Conservation (phyloP, 2,888 invertebrate genomes). For the Tiphia femorata region DNA sequence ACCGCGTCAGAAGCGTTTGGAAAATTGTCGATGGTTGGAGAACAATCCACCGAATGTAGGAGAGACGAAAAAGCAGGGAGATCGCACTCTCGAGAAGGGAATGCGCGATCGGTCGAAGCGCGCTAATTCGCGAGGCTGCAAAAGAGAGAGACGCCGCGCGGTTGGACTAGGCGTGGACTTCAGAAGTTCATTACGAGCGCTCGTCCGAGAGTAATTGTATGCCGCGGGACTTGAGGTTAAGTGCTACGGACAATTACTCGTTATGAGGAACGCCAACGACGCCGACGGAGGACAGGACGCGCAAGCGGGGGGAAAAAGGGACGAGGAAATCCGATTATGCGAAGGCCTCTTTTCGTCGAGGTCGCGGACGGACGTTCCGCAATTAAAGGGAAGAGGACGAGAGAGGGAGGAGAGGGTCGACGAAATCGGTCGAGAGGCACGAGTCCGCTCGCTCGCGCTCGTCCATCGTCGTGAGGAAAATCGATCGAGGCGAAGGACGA, state of each 20-base stretch:
- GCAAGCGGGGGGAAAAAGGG: not conserved
- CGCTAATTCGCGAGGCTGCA: no score
- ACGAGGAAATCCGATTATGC: no score
- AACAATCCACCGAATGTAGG: no score
- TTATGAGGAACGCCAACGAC: slow-evolving; percentile 30
- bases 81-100: no score
- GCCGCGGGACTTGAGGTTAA: slow-evolving; percentile 22
- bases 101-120: no score
- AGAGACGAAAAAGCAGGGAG: no score
- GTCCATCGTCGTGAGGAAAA: no score
- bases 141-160: not conserved
- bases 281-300: slow-evolving; percentile 2
- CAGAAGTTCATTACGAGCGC: not conserved
- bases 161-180: not conserved
- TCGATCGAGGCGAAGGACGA: no score
- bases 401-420: not conserved
- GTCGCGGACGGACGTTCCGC: not conserved
- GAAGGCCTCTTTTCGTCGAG: not conserved
- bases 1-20: no score
- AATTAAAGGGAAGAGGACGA: not conserved
- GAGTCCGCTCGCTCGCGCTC: no score
- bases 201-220: slow-evolving; percentile 30
- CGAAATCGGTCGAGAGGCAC: no score
- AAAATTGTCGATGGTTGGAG: no score
- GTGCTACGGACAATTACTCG: slow-evolving; percentile 33